Evolutionary conservation across 2,888 invertebrate genomes (phyloP).

Genomic region (Tetropium fuscum): DNA sequence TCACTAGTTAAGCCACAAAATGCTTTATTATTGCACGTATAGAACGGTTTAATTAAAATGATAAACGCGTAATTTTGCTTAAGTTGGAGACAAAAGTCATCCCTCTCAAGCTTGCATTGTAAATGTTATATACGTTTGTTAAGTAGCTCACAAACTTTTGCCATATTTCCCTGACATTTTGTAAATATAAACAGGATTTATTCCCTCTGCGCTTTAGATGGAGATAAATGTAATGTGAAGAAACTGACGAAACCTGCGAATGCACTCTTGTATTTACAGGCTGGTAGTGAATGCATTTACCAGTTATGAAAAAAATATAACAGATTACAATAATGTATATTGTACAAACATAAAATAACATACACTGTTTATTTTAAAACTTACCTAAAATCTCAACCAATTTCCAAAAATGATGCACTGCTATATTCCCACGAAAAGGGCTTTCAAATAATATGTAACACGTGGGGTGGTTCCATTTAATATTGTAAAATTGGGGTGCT

Average conservation of each 20-base stretch:
- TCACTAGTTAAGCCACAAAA: slow-evolving; percentile 43
- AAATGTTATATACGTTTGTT: slow-evolving; percentile 38
- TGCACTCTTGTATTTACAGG: too few relatives aligned
- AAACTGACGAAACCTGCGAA: slow-evolving; percentile 15
- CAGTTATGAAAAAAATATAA: too few relatives aligned
- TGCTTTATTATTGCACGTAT: slow-evolving; percentile 37
- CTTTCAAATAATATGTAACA: too few relatives aligned
- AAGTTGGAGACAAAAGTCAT: slow-evolving; percentile 39
- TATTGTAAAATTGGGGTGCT: too few relatives aligned
- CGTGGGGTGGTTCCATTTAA: too few relatives aligned
- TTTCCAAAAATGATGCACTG: too few relatives aligned
- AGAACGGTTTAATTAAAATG: slow-evolving; percentile 50
- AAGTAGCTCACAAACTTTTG: slow-evolving; percentile 42
- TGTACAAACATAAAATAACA: too few relatives aligned
- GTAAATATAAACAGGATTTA: slow-evolving; percentile 45
- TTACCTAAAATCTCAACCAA: too few relatives aligned
- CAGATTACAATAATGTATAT: too few relatives aligned
- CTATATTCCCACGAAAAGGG: too few relatives aligned
- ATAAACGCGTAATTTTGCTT: slow-evolving; percentile 47
- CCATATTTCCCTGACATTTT: slow-evolving; percentile 43
- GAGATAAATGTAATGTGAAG: slow-evolving; percentile 13
- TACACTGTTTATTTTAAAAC: too few relatives aligned
- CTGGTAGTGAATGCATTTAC: too few relatives aligned
- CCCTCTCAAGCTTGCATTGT: slow-evolving; percentile 38
- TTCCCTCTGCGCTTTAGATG: slow-evolving; percentile 19